Conservation (phyloP, 1,140 invertebrate genomes). For the Neodiprion pinetum region DNA sequence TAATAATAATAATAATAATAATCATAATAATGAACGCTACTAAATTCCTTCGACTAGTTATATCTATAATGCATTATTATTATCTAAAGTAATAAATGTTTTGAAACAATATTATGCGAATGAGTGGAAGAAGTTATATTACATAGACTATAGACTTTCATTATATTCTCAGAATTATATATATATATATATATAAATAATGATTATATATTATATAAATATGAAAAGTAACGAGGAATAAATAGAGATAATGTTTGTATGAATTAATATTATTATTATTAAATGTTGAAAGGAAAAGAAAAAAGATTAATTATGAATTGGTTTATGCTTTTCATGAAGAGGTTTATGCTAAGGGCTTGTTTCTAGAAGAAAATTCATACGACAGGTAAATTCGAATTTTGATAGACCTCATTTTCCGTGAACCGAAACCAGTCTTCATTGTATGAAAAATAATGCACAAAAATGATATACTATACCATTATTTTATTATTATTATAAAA, state of each 20-base stretch:
- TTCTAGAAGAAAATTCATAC: conserved; percentile 26
- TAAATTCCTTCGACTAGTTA: conserved; percentile 2
- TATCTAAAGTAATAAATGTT: conserved; percentile 2
- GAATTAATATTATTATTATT: conserved; percentile 54
- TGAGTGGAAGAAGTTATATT: conserved; percentile 17
- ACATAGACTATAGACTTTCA: conserved; percentile 33
- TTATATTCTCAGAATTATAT: conserved; percentile 43
- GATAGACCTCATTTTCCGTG: conserved; percentile 42
- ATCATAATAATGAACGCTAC: background rate
- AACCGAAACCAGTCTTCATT: conserved; percentile 39
- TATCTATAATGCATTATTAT: conserved; percentile 6
- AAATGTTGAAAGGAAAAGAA: conserved; percentile 31
- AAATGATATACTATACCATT: background rate
- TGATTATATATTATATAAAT: conserved; percentile 25
- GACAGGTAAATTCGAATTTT: conserved; percentile 36
- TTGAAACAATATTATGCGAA: background rate
- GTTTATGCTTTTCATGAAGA: conserved; percentile 56
- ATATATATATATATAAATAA: conserved; percentile 49
- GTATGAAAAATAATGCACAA: background rate
- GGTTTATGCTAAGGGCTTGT: conserved; percentile 54
- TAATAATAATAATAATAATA: background rate
- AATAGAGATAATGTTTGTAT: conserved; percentile 59
- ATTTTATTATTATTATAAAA: background rate
- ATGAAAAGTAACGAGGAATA: conserved; percentile 42
- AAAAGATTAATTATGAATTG: conserved; percentile 53